Evolutionary conservation across 2,888 invertebrate genomes (phyloP).

Genomic region (Acrobasis suavella): DNA sequence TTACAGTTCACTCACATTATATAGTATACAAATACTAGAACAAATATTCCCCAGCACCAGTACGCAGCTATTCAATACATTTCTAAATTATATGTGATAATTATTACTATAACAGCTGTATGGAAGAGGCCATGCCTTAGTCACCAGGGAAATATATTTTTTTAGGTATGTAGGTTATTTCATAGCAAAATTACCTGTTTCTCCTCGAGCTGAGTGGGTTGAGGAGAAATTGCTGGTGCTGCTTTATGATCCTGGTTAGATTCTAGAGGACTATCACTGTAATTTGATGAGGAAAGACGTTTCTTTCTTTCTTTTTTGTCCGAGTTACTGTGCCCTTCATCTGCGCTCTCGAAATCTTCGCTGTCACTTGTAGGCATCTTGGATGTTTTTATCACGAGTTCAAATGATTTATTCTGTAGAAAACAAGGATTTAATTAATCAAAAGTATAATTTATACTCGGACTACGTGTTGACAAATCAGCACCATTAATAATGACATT

Average conservation of each 20-base stretch:
- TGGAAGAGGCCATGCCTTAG: neutral
- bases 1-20: neutral
- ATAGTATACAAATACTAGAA: neutral
- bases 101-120: neutral
- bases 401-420: neutral
- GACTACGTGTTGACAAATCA: slow-evolving; percentile 30
- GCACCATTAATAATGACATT: slow-evolving; percentile 20
- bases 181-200: slow-evolving; percentile 32
- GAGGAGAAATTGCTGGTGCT: slow-evolving; percentile 29
- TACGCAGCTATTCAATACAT: too few relatives aligned
- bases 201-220: slow-evolving; percentile 32
- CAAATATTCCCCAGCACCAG: too few relatives aligned
- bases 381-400: neutral
- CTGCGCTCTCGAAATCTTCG: slow-evolving; percentile 90
- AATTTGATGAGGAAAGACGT: slow-evolving; percentile 67
- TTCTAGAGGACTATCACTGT: slow-evolving; percentile 63
- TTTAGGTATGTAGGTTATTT: neutral
- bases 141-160: too few relatives aligned
- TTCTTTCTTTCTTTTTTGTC: slow-evolving; percentile 65
- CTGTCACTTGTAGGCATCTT: slow-evolving; percentile 88
- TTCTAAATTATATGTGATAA: too few relatives aligned
- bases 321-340: slow-evolving; percentile 81
- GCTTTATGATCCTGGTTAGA: slow-evolving; percentile 45
- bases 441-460: slow-evolving; percentile 8
- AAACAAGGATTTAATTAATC: slow-evolving; percentile 1